These are phyloP conservation scores for Anisognathus igniventris DNA, from an alignment of 2,797 vertebrate species.

Conservation along the genomic window DNA sequence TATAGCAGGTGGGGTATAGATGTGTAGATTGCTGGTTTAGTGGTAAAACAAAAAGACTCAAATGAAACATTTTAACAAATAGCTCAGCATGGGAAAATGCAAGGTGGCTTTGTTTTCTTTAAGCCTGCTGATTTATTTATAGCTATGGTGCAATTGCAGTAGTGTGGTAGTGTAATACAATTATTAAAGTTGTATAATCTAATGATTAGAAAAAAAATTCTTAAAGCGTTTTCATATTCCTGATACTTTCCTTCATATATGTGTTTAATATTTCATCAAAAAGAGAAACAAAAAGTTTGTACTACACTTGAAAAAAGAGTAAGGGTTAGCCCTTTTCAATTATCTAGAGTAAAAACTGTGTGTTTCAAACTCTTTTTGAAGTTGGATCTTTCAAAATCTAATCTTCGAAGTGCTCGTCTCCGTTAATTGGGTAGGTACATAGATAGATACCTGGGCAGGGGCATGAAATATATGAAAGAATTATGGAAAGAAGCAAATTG, in stretches of 20 bases:
- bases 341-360: neutral
- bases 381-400: neutral
- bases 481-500: neutral
- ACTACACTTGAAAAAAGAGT: neutral
- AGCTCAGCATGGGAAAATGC: neutral
- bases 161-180: neutral
- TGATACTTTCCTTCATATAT: neutral
- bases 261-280: constrained; percentile 49
- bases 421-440: neutral
- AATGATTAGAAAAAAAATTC: neutral
- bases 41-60: neutral
- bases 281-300: neutral
- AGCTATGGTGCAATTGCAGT: neutral
- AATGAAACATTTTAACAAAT: neutral
- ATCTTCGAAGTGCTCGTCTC: neutral
- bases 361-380: constrained; percentile 28
- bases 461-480: neutral
- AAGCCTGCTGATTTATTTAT: neutral
- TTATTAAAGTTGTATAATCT: neutral
- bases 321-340: neutral
- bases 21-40: neutral
- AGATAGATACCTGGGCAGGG: neutral
- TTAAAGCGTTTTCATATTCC: neutral
- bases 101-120: neutral
- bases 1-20: neutral